phyloP scores from a whole-genome alignment of 92 coral and sea anemone genomes.

The Desmophyllum pertusum region DNA sequence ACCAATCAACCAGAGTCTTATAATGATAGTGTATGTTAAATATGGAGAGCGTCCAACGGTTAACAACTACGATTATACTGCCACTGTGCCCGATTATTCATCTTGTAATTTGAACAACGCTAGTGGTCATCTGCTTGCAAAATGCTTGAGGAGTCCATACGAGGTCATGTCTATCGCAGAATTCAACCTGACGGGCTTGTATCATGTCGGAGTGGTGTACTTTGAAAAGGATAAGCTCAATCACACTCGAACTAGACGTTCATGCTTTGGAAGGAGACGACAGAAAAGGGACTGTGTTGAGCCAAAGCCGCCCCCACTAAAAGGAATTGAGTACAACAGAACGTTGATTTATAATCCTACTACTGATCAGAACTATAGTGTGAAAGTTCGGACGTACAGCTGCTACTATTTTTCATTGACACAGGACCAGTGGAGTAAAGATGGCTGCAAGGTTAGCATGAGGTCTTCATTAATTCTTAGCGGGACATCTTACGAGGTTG shows the following conservation, averaged over 20 bases:
- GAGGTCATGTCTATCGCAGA: conserved; percentile 53
- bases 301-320: conserved; percentile 46
- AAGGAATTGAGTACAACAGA: conserved; percentile 15
- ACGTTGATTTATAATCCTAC: conserved; percentile 40
- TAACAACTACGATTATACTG: conserved; percentile 14
- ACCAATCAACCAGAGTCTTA: conserved; percentile 49
- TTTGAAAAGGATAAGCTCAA: not conserved
- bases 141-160: conserved; percentile 29
- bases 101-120: conserved; percentile 17
- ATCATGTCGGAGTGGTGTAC: conserved; percentile 75
- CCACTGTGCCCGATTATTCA: conserved; percentile 43
- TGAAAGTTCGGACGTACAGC: conserved; percentile 45
- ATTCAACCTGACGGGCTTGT: conserved; percentile 68
- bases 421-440: conserved; percentile 45
- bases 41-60: conserved; percentile 37
- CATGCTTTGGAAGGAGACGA: conserved; percentile 49
- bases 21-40: conserved; percentile 27
- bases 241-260: conserved; percentile 36
- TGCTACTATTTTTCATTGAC: conserved; percentile 55
- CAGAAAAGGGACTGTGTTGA: conserved; percentile 56
- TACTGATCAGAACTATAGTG: conserved; percentile 51
- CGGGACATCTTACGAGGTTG: too few species aligned
- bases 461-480: too few species aligned
- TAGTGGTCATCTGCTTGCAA: not conserved
- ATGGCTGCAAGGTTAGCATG: conserved; percentile 48